Percentiles rank a stretch among this genome's conserved stretches.
phyloP scores from a whole-genome alignment of 2,797 vertebrate species.

The Merluccius polli region DNA sequence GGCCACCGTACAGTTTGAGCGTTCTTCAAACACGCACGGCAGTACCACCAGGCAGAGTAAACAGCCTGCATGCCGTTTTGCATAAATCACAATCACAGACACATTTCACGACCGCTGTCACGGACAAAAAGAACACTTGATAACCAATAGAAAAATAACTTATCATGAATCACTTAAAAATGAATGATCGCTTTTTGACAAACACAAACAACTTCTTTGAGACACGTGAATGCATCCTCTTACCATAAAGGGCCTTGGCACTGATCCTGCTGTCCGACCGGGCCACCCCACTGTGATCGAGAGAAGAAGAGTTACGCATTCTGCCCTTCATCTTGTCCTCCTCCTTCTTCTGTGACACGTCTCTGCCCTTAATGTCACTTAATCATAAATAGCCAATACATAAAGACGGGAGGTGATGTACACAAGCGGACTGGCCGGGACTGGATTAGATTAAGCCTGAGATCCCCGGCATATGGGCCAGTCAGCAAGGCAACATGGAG shows the following conservation, averaged over 20 bases:
- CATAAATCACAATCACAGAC: neutral
- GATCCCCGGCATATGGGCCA: conserved; percentile 65
- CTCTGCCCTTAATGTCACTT: conserved; percentile 15
- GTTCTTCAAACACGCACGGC: neutral
- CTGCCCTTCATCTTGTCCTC: conserved; percentile 67
- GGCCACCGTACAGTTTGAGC: neutral
- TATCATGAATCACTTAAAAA: neutral
- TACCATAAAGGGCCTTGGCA: conserved; percentile 81
- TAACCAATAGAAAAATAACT: neutral
- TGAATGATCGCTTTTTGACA: neutral
- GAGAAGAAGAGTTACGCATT: conserved; percentile 59
- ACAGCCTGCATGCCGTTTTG: neutral
- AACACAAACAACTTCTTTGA: neutral
- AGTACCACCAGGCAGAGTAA: neutral
- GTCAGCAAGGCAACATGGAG: conserved; percentile 34
- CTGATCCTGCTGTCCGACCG: conserved; percentile 79
- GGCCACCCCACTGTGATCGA: conserved; percentile 75
- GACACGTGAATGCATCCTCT: conserved; percentile 32
- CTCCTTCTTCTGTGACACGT: conserved; percentile 26
- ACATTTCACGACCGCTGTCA: too few relatives aligned
- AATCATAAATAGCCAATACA: conserved; percentile 24
- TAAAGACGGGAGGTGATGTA: conserved; percentile 18
- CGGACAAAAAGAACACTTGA: neutral
- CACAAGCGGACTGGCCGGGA: conserved; percentile 38
- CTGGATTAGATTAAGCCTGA: conserved; percentile 60